Evolutionary conservation across 2,888 invertebrate species (phyloP).

Genomic region (Drosophila acutilabella): DNA sequence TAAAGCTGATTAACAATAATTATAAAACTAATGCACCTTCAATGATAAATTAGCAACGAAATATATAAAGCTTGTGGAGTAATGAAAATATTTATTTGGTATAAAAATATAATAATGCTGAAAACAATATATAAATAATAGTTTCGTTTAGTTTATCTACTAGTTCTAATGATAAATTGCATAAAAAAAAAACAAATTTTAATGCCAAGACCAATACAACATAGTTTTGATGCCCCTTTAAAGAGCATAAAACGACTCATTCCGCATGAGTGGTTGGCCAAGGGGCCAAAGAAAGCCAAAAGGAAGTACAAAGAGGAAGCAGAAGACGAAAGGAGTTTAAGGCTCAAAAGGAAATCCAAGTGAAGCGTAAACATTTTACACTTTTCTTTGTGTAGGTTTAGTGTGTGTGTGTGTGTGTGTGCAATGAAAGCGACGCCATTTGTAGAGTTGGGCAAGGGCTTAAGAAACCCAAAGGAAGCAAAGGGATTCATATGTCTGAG

Average conservation of each 20-base stretch:
- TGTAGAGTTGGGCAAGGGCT: slow-evolving; percentile 30
- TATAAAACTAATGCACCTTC: not conserved
- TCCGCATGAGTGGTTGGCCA: slow-evolving; percentile 67
- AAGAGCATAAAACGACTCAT: slow-evolving; percentile 69
- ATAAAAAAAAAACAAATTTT: not conserved
- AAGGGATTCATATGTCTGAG: slow-evolving; percentile 37
- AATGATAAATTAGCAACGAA: no score
- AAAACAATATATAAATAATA: no score
- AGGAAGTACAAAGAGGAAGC: slow-evolving; percentile 5
- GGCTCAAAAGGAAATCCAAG: slow-evolving; percentile 57
- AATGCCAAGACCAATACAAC: not conserved
- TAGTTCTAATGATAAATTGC: not conserved
- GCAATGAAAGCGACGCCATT: slow-evolving; percentile 75
- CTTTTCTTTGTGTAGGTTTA: slow-evolving; percentile 44
- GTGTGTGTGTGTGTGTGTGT: slow-evolving; percentile 43
- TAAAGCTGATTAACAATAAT: no score
- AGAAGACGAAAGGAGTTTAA: slow-evolving; percentile 12
- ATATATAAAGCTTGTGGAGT: no score
- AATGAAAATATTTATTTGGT: no score
- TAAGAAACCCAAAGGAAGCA: slow-evolving; percentile 25
- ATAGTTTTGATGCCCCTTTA: slow-evolving; percentile 36
- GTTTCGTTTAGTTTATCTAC: no score
- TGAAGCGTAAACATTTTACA: slow-evolving; percentile 78
- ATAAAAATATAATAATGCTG: no score
- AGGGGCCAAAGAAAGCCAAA: slow-evolving; percentile 16